These are phyloP conservation scores for Drosophila putrida DNA, from an alignment of 2,888 invertebrate genomes.

Conservation along the genomic window DNA sequence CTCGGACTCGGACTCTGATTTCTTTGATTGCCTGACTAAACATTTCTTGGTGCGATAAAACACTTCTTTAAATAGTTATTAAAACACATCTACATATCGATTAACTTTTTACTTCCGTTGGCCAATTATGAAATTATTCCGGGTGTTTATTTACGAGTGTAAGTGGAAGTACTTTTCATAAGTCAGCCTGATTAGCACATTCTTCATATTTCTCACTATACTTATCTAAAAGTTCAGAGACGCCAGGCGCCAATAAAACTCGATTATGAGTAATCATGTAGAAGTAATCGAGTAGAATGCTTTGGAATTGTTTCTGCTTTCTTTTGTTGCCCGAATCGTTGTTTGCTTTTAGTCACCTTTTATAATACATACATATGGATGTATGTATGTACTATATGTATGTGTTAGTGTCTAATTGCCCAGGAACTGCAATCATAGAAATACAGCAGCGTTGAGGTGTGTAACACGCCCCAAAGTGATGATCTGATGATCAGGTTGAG, in stretches of 20 bases:
- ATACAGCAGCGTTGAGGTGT: slow-evolving; percentile 9
- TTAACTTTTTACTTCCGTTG: slow-evolving; percentile 14
- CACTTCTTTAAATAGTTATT: slow-evolving; percentile 12
- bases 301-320: slow-evolving; percentile 38
- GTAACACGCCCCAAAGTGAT: slow-evolving; percentile 41
- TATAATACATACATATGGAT: background rate
- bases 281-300: too few species aligned
- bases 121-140: slow-evolving; percentile 14
- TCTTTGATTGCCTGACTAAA: slow-evolving; percentile 10
- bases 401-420: slow-evolving; percentile 20
- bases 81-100: slow-evolving; percentile 11
- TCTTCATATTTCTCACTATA: slow-evolving; percentile 26
- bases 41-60: background rate
- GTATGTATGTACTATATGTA: background rate
- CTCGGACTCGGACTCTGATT: slow-evolving; percentile 16
- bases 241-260: slow-evolving; percentile 67
- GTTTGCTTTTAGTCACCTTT: slow-evolving; percentile 53
- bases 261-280: slow-evolving; percentile 70
- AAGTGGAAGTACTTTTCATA: slow-evolving; percentile 13
- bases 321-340: slow-evolving; percentile 21
- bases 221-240: slow-evolving; percentile 55
- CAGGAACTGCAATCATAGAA: slow-evolving; percentile 47
- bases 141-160: slow-evolving; percentile 9
- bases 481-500: slow-evolving; percentile 10
- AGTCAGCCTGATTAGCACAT: slow-evolving; percentile 69